Conservation (phyloP, 2,113 vertebrate species). For the Syngnathus scovelli region DNA sequence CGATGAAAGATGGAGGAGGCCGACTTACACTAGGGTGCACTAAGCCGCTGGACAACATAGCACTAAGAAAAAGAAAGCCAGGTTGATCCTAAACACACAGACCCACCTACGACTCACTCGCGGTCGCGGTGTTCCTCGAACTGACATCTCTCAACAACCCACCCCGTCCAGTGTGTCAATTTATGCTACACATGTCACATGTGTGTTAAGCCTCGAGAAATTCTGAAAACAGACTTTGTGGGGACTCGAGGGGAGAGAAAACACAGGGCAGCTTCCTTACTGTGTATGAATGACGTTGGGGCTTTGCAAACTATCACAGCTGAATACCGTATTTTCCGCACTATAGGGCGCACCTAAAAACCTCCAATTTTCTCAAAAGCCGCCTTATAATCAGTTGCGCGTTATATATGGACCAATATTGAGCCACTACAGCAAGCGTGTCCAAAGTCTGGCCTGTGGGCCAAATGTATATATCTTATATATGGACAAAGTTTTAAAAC, state of each 20-base stretch:
- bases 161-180: conserved; percentile 22
- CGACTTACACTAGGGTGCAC: conserved; percentile 21
- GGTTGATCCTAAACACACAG: conserved; percentile 16
- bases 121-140: conserved; percentile 7
- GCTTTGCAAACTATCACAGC: not conserved
- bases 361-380: too few species aligned
- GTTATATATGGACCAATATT: too few species aligned
- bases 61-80: conserved; percentile 14
- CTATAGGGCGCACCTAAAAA: too few species aligned
- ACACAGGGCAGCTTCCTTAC: conserved; percentile 12
- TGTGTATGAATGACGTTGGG: not conserved
- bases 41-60: conserved; percentile 19
- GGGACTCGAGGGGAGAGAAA: conserved; percentile 23
- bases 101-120: conserved; percentile 12
- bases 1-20: conserved; percentile 15
- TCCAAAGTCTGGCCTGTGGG: too few species aligned
- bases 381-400: too few species aligned
- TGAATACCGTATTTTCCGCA: not conserved
- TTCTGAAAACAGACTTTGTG: conserved; percentile 39
- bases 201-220: conserved; percentile 20
- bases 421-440: too few species aligned
- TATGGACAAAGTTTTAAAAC: too few species aligned
- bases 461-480: too few species aligned
- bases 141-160: conserved; percentile 33
- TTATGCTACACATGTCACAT: conserved; percentile 28